Evolutionary conservation across 2,797 vertebrate species (phyloP).

Genomic region (Enteromius mattozi): DNA sequence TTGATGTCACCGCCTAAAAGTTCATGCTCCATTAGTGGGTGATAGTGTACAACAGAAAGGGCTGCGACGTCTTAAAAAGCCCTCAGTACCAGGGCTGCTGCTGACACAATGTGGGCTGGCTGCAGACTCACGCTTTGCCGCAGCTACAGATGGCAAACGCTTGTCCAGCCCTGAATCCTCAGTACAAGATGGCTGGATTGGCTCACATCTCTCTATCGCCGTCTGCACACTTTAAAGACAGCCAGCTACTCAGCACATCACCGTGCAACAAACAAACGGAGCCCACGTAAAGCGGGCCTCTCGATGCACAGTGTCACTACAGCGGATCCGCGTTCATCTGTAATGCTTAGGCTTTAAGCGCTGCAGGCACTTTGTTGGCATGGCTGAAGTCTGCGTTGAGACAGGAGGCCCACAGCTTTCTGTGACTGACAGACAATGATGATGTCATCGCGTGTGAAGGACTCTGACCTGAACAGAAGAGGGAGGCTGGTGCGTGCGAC

Average conservation of each 20-base stretch:
- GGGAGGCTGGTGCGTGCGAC: slow-evolving; percentile 63
- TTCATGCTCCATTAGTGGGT: slow-evolving; percentile 56
- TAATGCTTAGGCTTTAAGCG: slow-evolving; percentile 37
- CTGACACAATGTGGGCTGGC: slow-evolving; percentile 70
- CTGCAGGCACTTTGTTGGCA: slow-evolving; percentile 54
- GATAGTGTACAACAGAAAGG: slow-evolving; percentile 56
- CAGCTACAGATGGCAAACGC: slow-evolving; percentile 78
- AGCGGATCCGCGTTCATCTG: slow-evolving; percentile 26
- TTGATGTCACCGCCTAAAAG: slow-evolving; percentile 57
- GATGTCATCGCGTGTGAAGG: slow-evolving; percentile 64
- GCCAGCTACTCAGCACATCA: slow-evolving; percentile 66
- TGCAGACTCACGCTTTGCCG: slow-evolving; percentile 67
- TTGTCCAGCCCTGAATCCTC: slow-evolving; percentile 75
- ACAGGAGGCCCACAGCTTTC: slow-evolving; percentile 60
- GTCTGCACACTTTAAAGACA: slow-evolving; percentile 76
- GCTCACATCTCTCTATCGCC: slow-evolving; percentile 73
- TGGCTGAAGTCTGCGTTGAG: slow-evolving; percentile 49
- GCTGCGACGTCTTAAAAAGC: slow-evolving; percentile 46
- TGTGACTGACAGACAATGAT: slow-evolving; percentile 65
- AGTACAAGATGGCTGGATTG: slow-evolving; percentile 78
- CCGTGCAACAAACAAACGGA: slow-evolving; percentile 51
- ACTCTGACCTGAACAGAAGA: slow-evolving; percentile 76
- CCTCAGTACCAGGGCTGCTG: slow-evolving; percentile 58
- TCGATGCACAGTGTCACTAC: slow-evolving; percentile 39
- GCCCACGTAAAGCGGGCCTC: slow-evolving; percentile 49